phyloP scores from a whole-genome alignment of 2,888 invertebrate species.

The Zygothrica quintamaculata region DNA sequence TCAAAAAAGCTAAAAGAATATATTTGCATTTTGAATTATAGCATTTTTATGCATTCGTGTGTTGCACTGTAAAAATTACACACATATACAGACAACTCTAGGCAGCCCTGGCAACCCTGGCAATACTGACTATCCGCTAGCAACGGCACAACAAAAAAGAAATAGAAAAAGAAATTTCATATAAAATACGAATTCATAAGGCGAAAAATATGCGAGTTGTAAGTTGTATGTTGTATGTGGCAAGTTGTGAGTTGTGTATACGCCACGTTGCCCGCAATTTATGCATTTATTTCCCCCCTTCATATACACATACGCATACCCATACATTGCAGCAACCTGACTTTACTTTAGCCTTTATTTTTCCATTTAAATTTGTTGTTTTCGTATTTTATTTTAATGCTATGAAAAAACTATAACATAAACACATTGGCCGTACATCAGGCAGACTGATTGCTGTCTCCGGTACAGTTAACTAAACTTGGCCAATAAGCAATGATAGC shows the following conservation, averaged over 20 bases:
- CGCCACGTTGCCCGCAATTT: conserved; percentile 75
- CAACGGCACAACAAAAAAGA: too few relatives aligned
- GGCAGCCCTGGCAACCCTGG: background rate
- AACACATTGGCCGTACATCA: conserved; percentile 55
- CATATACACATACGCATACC: conserved; percentile 29
- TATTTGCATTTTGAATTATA: conserved; percentile 80
- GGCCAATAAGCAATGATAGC: conserved; percentile 22
- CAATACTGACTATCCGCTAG: too few relatives aligned
- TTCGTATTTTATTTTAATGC: conserved; percentile 1
- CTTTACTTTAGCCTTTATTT: conserved; percentile 26
- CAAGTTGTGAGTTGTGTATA: conserved; percentile 59
- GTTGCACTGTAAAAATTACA: conserved; percentile 75
- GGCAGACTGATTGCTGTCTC: conserved; percentile 38
- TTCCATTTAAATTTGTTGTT: background rate
- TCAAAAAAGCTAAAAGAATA: conserved; percentile 80
- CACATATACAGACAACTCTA: conserved; percentile 16
- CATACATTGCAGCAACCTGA: conserved; percentile 11
- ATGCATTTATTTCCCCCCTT: conserved; percentile 64
- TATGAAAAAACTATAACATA: conserved; percentile 49
- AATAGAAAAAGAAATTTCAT: conserved; percentile 61
- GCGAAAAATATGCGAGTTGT: conserved; percentile 72
- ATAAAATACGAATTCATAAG: conserved; percentile 80
- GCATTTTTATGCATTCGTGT: conserved; percentile 80
- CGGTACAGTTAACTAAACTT: conserved; percentile 3
- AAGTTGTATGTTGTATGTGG: conserved; percentile 7